phyloP scores from a whole-genome alignment of 1,140 invertebrate species.

The Mya arenaria region DNA sequence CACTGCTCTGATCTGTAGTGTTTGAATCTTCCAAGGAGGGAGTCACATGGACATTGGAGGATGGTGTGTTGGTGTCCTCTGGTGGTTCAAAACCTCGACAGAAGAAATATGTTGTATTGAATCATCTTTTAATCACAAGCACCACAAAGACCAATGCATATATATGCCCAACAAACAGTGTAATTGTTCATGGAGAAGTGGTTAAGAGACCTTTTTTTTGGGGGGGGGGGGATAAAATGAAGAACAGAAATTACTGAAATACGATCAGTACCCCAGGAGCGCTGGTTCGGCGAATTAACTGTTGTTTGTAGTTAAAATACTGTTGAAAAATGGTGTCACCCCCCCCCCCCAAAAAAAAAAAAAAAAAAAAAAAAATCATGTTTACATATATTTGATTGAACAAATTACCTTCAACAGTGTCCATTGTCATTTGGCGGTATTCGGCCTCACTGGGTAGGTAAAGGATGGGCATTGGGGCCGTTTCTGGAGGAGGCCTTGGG shows the following conservation, averaged over 20 bases:
- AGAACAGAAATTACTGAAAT: too few species aligned
- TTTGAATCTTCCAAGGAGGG: slow-evolving; percentile 30
- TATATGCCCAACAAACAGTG: too few species aligned
- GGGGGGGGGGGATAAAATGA: too few species aligned
- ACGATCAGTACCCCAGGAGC: slow-evolving; percentile 1
- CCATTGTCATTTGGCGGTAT: slow-evolving; percentile 31
- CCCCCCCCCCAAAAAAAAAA: neutral
- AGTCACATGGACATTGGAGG: slow-evolving; percentile 2
- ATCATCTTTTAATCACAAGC: too few species aligned
- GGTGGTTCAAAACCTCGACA: slow-evolving; percentile 24
- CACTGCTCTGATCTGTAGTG: slow-evolving; percentile 30
- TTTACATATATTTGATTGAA: neutral
- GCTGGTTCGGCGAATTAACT: neutral
- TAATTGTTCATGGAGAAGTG: too few species aligned
- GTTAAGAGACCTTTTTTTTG: too few species aligned
- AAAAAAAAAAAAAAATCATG: neutral
- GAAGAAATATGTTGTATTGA: neutral
- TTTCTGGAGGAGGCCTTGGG: neutral
- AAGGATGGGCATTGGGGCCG: slow-evolving; percentile 7
- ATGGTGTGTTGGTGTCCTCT: neutral
- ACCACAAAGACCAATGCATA: neutral
- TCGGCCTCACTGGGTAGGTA: slow-evolving; percentile 28
- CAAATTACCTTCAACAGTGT: slow-evolving; percentile 43
- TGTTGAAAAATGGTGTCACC: neutral
- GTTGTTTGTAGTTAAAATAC: neutral